Base-by-base conservation (phyloP, 2,888 invertebrate genomes). In the Heliothis peltigera region DNA sequence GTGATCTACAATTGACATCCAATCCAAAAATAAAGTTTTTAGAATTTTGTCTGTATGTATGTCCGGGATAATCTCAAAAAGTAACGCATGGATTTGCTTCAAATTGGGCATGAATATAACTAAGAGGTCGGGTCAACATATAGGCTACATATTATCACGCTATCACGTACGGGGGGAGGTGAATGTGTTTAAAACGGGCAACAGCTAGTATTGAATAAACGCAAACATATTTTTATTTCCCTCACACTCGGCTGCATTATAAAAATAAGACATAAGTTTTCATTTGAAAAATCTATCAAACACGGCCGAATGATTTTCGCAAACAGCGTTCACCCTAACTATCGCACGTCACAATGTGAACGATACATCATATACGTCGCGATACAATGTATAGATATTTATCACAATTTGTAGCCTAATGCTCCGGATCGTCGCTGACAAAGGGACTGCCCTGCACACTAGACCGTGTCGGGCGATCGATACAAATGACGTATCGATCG, bases 391-490 rank as follows among this genome's bases (percentile, higher is more conserved):
- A 77, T 81, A 81, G 83, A 84, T 86, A 87, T 86, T 87, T 87
- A 88, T 90, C 87, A 87, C 88, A 90, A 89, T 89, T 89, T 89
- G 86, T 82, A 79, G 86, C 68, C 79, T 84, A 90, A 91, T 89
- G 84, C 87, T 85, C 79, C 88, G 87, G 87, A 81, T 84, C 87
- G 77, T 73, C 51, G 66, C 72, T 84, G 80, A 83, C 87, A 83
- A 81, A 85, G 85, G 84, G 84, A 84, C 82, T 83, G 80, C 71
- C 78, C 75, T 64, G 83, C 82, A 82, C 82, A 81, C 66, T 70
- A 76, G 81, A 79, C 82, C 86, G 83, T 82, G 70, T 63, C 82
- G 75, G 71, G 58, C 69, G 75, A 82, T 78, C 80, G 70, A 84
- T 75, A 76, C 75, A 71, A 74, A 77, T 75, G 77, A 75, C 60